Base-by-base conservation (phyloP, 1,140 invertebrate genomes). In the Lepidurus apus region DNA sequence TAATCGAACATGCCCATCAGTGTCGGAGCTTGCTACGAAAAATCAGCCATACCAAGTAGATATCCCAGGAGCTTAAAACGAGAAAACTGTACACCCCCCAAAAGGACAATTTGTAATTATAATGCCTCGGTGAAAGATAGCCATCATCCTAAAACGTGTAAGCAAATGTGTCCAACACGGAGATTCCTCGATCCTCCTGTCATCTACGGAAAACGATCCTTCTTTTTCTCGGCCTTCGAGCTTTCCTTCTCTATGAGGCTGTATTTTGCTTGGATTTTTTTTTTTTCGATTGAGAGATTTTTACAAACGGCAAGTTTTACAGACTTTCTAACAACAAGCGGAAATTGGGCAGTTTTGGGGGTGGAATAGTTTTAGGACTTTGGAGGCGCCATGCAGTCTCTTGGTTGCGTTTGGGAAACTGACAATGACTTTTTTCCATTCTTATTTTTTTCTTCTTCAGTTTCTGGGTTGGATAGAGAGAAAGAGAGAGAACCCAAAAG, bases 91-190 rank as follows among this genome's bases (percentile, higher is more conserved):
- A 1, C 8, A 21, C 8, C 53, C 21, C 7, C 53, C 53, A 13
- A 17, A 65, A 65, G 10, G 53, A 65, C 53, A 21, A 65, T 65
- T 65, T 65, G 53, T 65, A 65, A 65, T 65, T 65, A 65, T 65
- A 65, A 65, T 65, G 53, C 53, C 53, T 47, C 53, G 17, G 53
- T 34, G 8, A 65, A 65, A 65, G 53, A 65, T 65, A 65, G 53
- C 53, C 8, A 65, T 65, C 53, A 21, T 65, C 53, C 3, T 34
- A 65, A 65, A 65, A 65, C 53, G 53, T 65, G 53, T 65, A 65
- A 65, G 53, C 53, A 65, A 65, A 65, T 65, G 34, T 21, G 53
- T 65, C 53, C 53, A 65, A 65, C 53, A 65, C 53, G 53, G 13
- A 34, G 17, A 13, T 65, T 65, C 53, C 7, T 65, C 6, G 53